Percentiles rank a stretch among this genome's conserved stretches.
Evolutionary conservation across 2,888 invertebrate species (phyloP).

Genomic region (Parapristionchus giblindavisi): DNA sequence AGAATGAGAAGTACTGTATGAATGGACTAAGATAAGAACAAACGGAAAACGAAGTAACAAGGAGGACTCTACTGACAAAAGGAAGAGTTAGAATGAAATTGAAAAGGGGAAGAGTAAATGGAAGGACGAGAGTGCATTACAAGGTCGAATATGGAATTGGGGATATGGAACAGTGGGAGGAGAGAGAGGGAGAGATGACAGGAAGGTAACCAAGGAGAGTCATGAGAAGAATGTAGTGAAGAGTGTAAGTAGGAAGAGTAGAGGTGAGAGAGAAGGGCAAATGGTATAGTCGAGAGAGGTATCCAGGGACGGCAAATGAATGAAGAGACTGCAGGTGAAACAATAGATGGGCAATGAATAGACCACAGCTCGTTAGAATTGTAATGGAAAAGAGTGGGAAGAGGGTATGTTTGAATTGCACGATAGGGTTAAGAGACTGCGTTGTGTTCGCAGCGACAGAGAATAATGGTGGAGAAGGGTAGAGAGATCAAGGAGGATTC

Average conservation of each 20-base stretch:
- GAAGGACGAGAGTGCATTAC: background rate
- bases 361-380: background rate
- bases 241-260: too few species aligned
- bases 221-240: too few species aligned
- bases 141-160: background rate
- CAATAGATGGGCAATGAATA: background rate
- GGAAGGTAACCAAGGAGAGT: too few species aligned
- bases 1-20: too few species aligned
- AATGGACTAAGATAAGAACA: slow-evolving; percentile 6
- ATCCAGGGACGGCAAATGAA: too few species aligned
- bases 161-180: background rate
- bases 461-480: background rate
- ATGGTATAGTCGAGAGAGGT: background rate
- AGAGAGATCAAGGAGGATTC: slow-evolving; percentile 19
- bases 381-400: background rate
- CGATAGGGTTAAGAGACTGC: too few species aligned
- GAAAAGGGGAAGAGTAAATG: background rate
- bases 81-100: background rate
- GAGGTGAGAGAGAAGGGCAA: background rate
- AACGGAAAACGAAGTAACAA: background rate
- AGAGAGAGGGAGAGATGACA: background rate
- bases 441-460: slow-evolving; percentile 5
- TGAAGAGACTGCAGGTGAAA: background rate
- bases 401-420: slow-evolving; percentile 32
- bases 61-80: background rate